Percentiles rank a stretch among this genome's conserved stretches.
phyloP scores from a whole-genome alignment of 2,797 vertebrate genomes.

The Leptodactylus fallax region DNA sequence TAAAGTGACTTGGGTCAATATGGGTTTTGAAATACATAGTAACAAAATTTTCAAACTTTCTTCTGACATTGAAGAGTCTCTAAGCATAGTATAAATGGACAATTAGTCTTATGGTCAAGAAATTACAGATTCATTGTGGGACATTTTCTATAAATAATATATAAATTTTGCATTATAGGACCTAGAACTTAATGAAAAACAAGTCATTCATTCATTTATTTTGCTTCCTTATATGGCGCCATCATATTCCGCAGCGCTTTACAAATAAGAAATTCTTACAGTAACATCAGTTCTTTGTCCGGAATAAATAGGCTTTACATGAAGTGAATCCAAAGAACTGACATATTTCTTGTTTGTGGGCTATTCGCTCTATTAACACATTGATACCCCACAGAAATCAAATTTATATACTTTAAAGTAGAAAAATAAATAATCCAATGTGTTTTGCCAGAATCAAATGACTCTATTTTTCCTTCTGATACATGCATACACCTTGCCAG shows the following conservation, averaged over 20 bases:
- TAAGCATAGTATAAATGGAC: no score
- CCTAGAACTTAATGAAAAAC: background rate
- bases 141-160: background rate
- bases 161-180: background rate
- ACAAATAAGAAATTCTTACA: background rate
- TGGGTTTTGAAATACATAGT: background rate
- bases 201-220: background rate
- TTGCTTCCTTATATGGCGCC: no score
- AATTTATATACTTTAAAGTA: conserved; percentile 8
- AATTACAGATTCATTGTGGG: background rate
- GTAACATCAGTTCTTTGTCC: background rate
- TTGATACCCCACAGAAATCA: background rate
- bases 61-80: background rate
- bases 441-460: conserved; percentile 17
- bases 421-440: conserved; percentile 18
- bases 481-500: conserved; percentile 17
- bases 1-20: background rate
- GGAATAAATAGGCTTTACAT: no score
- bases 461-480: conserved; percentile 16
- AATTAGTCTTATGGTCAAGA: background rate
- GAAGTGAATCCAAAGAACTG: background rate
- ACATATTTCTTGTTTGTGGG: no score
- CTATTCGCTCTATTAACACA: background rate
- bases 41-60: background rate
- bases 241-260: no score